Evolutionary conservation across 2,888 invertebrate species (phyloP), one percentile per base, ranked within the genome.

Genomic region (Neria commutata): DNA sequence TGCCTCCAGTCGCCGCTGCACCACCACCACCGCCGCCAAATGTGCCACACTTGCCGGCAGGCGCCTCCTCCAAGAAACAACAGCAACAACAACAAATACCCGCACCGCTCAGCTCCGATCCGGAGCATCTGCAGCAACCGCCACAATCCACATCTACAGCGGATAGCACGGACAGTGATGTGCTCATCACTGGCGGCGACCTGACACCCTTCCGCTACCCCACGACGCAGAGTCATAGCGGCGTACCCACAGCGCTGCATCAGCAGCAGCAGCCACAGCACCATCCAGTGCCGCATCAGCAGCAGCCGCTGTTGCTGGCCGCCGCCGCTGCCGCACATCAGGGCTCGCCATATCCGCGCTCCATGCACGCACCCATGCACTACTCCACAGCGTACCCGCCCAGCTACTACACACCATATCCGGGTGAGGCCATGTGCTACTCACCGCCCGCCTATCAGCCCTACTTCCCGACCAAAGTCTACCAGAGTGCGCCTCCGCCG

Each of bases 371-470:
- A 42, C 82, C 80, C 67, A 81, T 82, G 81, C 82, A 82, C 71
- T 82, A 81, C 58, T 75, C 81, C 56, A 77, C 81, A 61, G 79
- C 81, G 65, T 83, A 77, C 78, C 83, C 75, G 69, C 79, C 80
- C 67, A 79, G 77, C 69, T 80, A 81, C 64, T 81, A 81, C 60
- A 63, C 81, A 61, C 79, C 81, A 62, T 81, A 81, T 72, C 79
- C 79, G 66, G 77, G 79, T 67, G 81, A 81, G 68, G 83, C 83
- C 61, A 79, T 83, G 77, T 83, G 83, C 75, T 83, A 83, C 64
- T 79, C 83, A 64, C 80, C 83, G 66, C 84, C 84, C 69, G 83
- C 83, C 69, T 85, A 85, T 73, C 85, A 84, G 73, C 79, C 83
- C 46, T 83, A 84, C 55, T 83, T 83, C 68, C 82, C 83, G 58